A percentile compares a stretch with the other conserved stretches of the same genome.
Evolutionary conservation across 2,113 vertebrate species (phyloP).

Genomic region (Amia ocellicauda): DNA sequence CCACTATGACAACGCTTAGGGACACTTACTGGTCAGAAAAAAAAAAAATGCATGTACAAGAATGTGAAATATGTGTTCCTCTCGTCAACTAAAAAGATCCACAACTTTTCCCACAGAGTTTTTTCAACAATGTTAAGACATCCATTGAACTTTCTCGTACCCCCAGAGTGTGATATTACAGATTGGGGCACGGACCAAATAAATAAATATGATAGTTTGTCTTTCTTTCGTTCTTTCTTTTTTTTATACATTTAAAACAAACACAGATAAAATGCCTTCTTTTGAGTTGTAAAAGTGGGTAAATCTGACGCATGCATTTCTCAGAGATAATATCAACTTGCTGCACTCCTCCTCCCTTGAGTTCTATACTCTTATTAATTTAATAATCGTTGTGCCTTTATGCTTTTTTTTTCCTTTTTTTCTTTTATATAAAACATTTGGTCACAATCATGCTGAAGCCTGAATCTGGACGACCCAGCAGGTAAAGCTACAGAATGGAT

Average conservation of each 20-base stretch:
- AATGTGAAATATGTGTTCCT: conserved; percentile 34
- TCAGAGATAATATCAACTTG: conserved; percentile 54
- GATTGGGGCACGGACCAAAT: conserved; percentile 19
- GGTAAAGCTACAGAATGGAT: conserved; percentile 72
- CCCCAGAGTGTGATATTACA: conserved; percentile 27
- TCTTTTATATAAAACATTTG: conserved; percentile 80
- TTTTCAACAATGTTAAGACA: conserved; percentile 24
- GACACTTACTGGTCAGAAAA: conserved; percentile 18
- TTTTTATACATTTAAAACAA: conserved; percentile 19
- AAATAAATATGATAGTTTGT: conserved; percentile 28
- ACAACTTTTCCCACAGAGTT: conserved; percentile 19
- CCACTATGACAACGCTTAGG: conserved; percentile 21
- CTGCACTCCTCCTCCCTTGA: conserved; percentile 33
- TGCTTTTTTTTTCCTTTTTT: conserved; percentile 44
- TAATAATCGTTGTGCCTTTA: conserved; percentile 56
- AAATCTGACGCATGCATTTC: conserved; percentile 61
- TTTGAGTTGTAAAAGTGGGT: conserved; percentile 40
- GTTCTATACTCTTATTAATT: conserved; percentile 36
- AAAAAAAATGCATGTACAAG: conserved; percentile 23
- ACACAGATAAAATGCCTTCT: conserved; percentile 18
- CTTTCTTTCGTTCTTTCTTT: conserved; percentile 19
- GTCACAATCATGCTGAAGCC: conserved; percentile 86
- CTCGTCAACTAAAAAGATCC: conserved; percentile 19
- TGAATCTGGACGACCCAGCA: conserved; percentile 69
- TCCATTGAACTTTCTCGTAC: conserved; percentile 14